phyloP scores from a whole-genome alignment of 2,888 invertebrate genomes.

The Eristalis pertinax region DNA sequence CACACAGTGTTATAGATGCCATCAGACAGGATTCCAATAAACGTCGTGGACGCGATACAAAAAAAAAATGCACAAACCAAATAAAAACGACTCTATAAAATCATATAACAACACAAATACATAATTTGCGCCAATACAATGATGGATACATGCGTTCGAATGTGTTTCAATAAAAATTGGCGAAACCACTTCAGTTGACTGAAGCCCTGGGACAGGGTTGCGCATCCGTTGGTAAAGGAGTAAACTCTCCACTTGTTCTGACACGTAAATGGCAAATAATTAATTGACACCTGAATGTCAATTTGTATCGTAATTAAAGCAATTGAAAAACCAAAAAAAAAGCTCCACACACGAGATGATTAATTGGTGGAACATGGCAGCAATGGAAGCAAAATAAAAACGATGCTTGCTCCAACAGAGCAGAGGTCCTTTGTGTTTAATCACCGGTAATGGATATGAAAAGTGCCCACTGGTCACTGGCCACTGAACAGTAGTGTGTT shows the following conservation, averaged over 20 bases:
- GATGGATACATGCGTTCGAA: not conserved
- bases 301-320: conserved; percentile 57
- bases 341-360: conserved; percentile 10
- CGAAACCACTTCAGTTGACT: not conserved
- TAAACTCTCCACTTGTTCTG: not conserved
- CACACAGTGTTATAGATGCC: conserved; percentile 4
- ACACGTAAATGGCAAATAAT: conserved; percentile 19
- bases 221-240: not conserved
- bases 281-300: conserved; percentile 57
- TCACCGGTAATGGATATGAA: not conserved
- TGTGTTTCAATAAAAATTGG: not conserved
- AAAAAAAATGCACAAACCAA: not conserved
- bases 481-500: not conserved
- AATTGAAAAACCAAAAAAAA: conserved; percentile 40
- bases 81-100: conserved; percentile 1
- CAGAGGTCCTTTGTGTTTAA: not conserved
- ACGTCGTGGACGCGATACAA: not conserved
- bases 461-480: not conserved
- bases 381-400: not conserved
- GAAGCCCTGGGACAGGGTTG: not conserved
- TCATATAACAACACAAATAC: not conserved
- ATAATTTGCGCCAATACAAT: not conserved
- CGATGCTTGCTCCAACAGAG: not conserved
- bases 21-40: conserved; percentile 7
- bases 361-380: conserved; percentile 9